Evolutionary conservation across 2,888 invertebrate species (phyloP).

Genomic region (Unio delphinus): DNA sequence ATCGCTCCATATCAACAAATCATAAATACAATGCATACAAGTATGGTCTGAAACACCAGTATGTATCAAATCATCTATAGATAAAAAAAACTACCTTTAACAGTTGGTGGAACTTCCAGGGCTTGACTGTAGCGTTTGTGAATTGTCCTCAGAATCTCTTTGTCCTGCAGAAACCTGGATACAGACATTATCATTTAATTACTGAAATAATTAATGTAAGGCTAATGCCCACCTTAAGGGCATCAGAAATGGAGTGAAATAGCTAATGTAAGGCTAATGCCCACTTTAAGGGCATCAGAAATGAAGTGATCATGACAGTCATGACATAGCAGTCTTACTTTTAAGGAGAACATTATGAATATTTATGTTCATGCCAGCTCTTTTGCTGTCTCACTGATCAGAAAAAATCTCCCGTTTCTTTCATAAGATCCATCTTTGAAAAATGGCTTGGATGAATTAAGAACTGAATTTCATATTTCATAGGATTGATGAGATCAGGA

Average conservation of each 20-base stretch:
- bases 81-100: conserved; percentile 49
- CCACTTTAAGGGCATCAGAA: not conserved
- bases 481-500: no score
- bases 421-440: no score
- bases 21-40: no score
- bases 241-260: not conserved
- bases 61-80: conserved; percentile 1
- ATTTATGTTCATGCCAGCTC: not conserved
- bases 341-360: not conserved
- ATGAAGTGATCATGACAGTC: not conserved
- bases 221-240: not conserved
- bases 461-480: no score
- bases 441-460: no score
- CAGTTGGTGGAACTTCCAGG: conserved; percentile 61
- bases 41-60: no score
- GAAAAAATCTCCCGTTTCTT: not conserved
- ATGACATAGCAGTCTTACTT: not conserved
- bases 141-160: conserved; percentile 62
- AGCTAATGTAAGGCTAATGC: no score
- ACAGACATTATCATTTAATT: not conserved
- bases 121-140: conserved; percentile 57
- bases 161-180: conserved; percentile 60
- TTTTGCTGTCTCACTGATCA: not conserved
- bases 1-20: no score
- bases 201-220: conserved; percentile 1